Base-by-base conservation (phyloP, 2,888 invertebrate genomes). In the Epistrophe eligans region DNA sequence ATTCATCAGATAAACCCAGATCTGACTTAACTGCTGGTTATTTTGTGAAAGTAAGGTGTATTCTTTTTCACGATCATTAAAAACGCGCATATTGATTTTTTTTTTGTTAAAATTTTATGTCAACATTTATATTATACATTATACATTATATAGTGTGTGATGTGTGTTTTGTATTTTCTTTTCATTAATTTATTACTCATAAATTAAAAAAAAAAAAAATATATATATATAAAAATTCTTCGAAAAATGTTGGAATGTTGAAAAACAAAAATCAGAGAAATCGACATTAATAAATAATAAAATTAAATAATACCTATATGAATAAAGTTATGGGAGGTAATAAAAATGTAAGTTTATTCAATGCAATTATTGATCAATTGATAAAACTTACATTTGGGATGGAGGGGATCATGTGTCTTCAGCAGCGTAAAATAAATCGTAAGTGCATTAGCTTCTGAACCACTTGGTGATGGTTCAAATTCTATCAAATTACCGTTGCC, bases 1-100 rank as follows among this genome's bases (percentile, higher is more conserved):
- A 62, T 62, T 62, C 43, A 58, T 17, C 7, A 58, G 58, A 62
- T 60, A 48, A 66, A 32, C 32, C 48, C 32, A 32, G 55, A 55
- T 55, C 66, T 48, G 9, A 50, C 50, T 15, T 19, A 24, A 13
- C 7, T 40, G 28, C 5, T 38, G n/a, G 28, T 2, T 55, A 9
- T 60, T 48, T 66, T 64, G 71, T 80, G 80, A 80, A 76, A 80
- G 74, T 84, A 45, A 45, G n/a, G 19, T 60, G 19, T 35, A 35
- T 62, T 28, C 55, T 57, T 32, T 67, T 48, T 73, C 67, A 79
- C 52, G 58, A 67, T 73, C 79, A 70, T 73, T 83, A 66, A 72
- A 43, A 52, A 38, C 35, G 52, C 40, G 50, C 70, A 64, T 72
- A 66, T 79, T 67, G 52, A 58, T 62, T 62, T 43, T 24, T 60